A percentile compares a stretch with the other conserved stretches of the same genome.
Evolutionary conservation across 2,113 vertebrate species (phyloP).

Genomic region (Prolemur simus): DNA sequence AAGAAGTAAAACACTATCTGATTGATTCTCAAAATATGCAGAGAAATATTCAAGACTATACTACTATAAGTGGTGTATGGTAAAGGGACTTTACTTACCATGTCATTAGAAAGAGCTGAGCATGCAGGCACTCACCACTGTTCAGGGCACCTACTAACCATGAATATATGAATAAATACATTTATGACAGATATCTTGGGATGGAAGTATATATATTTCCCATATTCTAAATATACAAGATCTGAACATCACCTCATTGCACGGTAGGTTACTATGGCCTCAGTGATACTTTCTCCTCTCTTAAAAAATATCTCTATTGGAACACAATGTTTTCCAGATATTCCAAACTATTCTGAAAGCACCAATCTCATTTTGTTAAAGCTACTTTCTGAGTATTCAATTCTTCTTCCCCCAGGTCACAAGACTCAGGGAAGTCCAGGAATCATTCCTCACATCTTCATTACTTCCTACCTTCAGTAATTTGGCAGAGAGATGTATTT

Average conservation of each 20-base stretch:
- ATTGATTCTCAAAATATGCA: background rate
- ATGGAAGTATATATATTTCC: background rate
- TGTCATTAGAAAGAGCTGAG: background rate
- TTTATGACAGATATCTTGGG: background rate
- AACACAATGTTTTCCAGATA: background rate
- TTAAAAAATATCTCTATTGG: background rate
- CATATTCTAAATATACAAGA: background rate
- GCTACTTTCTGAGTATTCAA: background rate
- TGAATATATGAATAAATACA: background rate
- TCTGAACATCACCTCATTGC: background rate
- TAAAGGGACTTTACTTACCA: background rate
- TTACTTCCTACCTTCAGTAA: background rate
- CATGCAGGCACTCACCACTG: background rate
- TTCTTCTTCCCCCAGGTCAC: background rate
- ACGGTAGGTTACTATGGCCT: background rate
- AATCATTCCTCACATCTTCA: background rate
- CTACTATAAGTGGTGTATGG: background rate
- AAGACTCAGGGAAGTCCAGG: background rate
- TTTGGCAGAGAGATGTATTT: background rate
- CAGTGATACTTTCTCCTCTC: background rate
- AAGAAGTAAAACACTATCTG: background rate
- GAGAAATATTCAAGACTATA: background rate
- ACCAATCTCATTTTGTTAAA: background rate
- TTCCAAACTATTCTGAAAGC: background rate
- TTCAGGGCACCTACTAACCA: background rate